Evolutionary conservation across 2,113 vertebrate genomes (phyloP), one percentile per base, ranked within the genome.

Genomic region (Pitta sordida): DNA sequence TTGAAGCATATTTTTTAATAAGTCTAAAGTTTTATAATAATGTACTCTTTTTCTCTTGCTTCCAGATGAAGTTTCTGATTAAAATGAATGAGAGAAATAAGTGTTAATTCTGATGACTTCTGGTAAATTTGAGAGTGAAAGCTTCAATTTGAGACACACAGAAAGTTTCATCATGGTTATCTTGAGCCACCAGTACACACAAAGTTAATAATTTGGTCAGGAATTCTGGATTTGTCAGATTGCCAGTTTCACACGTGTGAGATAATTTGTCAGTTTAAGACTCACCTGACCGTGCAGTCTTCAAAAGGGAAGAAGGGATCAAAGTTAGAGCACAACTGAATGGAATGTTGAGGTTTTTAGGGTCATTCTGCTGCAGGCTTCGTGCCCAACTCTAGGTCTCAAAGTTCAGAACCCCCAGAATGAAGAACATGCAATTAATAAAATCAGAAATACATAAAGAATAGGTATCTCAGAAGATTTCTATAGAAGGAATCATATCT

Each of bases 21-120:
- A 90, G 26, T 20, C 11, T 56, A 3, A 90, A 87, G 8, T 83
- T 69, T 82, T 24, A 43, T 19, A 59, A 71, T 64, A 51, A 49
- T 36, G 13, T 29, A 3, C 19, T 48, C 39, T 75, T 10, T 0
- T 1, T 0, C 2, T 5, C 23, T 20, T 46, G 62, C 53, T 43
- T 87, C 62, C 44, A 43, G 19, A 63, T 17, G 30, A 79, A 68
- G 16, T 53, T 89, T 87, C 21, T 85, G 8, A 12, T 44, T 70
- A 65, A 91, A 87, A 76, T 9, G 6, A 73, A 71, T 27, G 30
- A 49, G 22, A 75, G 1, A 84, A 84, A 34, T n/a, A 71, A 41
- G 4, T 19, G 7, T 4, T 23, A 29, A 19, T 87, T 92, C 19
- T 11, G 41, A 2, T 5, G 44, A 7, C 5, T 71, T 18, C 9